These are phyloP conservation scores for Drosophila parthenogenetica DNA, from an alignment of 2,888 invertebrate species.

Conservation along the genomic window DNA sequence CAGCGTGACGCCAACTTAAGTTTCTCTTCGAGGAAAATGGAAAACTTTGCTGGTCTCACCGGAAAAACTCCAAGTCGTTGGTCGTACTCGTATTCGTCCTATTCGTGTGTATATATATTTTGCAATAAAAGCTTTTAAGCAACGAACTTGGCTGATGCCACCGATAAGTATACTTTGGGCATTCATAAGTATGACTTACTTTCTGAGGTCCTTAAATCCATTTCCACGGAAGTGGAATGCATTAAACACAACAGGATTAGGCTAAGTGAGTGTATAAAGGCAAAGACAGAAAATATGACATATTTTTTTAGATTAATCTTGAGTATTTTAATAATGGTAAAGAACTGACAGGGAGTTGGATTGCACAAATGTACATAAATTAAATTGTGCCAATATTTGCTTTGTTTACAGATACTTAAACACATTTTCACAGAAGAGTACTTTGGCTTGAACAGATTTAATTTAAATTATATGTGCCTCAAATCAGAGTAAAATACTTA, in stretches of 20 bases:
- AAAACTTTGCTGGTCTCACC: conserved; percentile 29
- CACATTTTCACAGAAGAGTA: no score
- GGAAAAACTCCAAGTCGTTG: conserved; percentile 33
- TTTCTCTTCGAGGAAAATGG: conserved; percentile 11
- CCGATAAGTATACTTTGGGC: conserved; percentile 41
- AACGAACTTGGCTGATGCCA: conserved; percentile 37
- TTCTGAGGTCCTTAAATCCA: conserved; percentile 32
- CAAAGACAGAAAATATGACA: background rate
- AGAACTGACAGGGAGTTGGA: background rate
- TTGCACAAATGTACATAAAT: background rate
- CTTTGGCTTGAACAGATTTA: no score
- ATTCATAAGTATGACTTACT: conserved; percentile 59
- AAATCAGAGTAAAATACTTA: no score
- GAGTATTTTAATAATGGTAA: conserved; percentile 8
- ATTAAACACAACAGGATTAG: conserved; percentile 69
- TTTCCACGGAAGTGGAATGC: conserved; percentile 57
- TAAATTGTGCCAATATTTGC: background rate
- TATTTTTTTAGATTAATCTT: conserved; percentile 32
- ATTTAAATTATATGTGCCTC: no score
- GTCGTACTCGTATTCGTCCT: conserved; percentile 4
- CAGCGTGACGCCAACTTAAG: conserved; percentile 50
- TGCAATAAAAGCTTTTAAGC: conserved; percentile 58
- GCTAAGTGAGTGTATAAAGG: conserved; percentile 61
- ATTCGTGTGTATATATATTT: conserved; percentile 8
- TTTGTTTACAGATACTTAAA: no score